These are phyloP conservation scores for Bubalus kerabau DNA, from an alignment of 2,113 vertebrate genomes.

Conservation along the genomic window DNA sequence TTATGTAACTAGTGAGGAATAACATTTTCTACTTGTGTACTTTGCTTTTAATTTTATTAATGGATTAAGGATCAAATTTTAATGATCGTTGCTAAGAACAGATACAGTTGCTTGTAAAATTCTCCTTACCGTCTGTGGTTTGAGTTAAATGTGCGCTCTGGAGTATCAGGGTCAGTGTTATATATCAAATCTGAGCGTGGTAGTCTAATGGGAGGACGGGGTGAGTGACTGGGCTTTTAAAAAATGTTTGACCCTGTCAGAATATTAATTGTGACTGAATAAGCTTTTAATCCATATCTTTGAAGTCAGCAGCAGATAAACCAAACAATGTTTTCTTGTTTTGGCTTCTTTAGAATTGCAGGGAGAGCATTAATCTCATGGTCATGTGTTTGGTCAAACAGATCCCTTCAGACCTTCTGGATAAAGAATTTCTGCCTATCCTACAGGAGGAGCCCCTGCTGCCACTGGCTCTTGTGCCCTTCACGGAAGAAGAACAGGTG, in stretches of 20 bases:
- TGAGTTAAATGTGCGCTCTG: neutral
- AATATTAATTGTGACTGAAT: neutral
- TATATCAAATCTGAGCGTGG: neutral
- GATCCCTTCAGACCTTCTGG: conserved; percentile 97
- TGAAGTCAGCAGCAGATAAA: neutral
- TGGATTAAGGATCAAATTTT: neutral
- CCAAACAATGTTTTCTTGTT: neutral
- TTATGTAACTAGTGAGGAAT: neutral
- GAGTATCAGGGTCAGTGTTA: neutral
- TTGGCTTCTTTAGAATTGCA: conserved; percentile 11
- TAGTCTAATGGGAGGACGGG: neutral
- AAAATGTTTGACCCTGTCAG: neutral
- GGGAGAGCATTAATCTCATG: neutral
- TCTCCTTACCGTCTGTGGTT: neutral
- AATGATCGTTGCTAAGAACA: neutral
- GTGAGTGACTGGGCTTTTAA: neutral
- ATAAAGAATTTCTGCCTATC: conserved; percentile 99
- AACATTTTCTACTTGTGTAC: neutral
- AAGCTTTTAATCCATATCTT: neutral
- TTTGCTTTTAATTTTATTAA: conserved; percentile 35
- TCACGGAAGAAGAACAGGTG: conserved; percentile 99
- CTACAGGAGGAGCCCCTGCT: conserved; percentile 98
- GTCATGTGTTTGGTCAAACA: conserved; percentile 66
- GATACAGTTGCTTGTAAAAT: neutral
- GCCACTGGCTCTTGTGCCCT: conserved; percentile 96